Evolutionary conservation across 1,140 invertebrate species (phyloP), one percentile per base, ranked within the genome.

Genomic region (Dendroctonus valens): DNA sequence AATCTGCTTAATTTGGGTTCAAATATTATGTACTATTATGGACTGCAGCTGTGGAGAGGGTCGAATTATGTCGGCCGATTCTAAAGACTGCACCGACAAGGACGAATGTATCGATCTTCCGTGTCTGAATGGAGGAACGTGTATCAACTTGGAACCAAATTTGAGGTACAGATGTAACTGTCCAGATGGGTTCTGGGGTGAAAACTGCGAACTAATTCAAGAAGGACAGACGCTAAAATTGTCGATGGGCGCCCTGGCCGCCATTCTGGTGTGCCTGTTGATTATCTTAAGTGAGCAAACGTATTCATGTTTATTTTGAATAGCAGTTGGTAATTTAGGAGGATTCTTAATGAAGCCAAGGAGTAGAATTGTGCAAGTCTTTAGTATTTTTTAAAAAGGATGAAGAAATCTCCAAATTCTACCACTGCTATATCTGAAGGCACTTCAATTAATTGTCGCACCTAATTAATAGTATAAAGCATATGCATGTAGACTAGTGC

Each of bases 71-170:
- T 92, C 93, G 39, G 84, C 89, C 52, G 93, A 96, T 81, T 89
- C 89, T 68, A 93, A 94, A 81, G 89, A 91, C 73, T 97, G 94
- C 79, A 90, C 89, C 80, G 94, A 97, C 82, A 93, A 93, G 79
- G 93, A 97, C 80, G 94, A 97, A 77, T 97, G 94, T 79, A 85
- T 94, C 73, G 92, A 94, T 77, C 86, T 91, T 78, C 94, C 94
- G 66, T 96, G 94, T 77, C 83, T 93, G 68, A 96, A 96, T 79
- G 93, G 92, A 50, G 93, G 92, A 61, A 87, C 88, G 53, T 96
- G 93, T 77, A 87, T 92, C 71, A 96, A 96, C 81, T 86, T 93
- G 73, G 92, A 95, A 80, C 92, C 92, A 63, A 83, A 87, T 66
- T 85, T 91, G 66, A 86, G 91, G 48, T 92, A 91, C 75, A 87